These are phyloP conservation scores for Bambusicola thoracicus DNA, from an alignment of 2,113 vertebrate genomes.

Conservation along the genomic window DNA sequence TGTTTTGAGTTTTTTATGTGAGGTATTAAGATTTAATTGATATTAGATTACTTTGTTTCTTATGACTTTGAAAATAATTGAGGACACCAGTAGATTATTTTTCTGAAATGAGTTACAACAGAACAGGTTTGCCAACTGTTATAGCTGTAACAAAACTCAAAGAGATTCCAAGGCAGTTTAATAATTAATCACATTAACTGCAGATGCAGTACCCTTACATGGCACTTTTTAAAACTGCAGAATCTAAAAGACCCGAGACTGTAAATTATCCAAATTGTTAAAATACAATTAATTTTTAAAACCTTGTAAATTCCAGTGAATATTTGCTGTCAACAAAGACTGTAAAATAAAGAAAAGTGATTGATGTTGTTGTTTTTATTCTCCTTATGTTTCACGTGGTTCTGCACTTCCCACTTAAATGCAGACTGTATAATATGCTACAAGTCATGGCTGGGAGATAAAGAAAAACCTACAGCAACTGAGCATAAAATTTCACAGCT, in stretches of 20 bases:
- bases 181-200: conserved; percentile 8
- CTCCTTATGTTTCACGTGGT: background rate
- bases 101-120: background rate
- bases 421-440: background rate
- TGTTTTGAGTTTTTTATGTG: background rate
- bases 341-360: background rate
- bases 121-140: background rate
- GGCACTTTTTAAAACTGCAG: background rate
- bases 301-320: background rate
- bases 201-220: background rate
- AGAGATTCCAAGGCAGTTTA: conserved; percentile 1
- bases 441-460: background rate
- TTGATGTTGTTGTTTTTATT: background rate
- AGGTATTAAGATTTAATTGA: background rate
- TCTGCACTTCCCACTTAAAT: background rate
- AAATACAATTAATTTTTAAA: background rate
- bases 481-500: background rate
- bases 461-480: background rate
- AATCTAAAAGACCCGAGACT: background rate
- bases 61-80: background rate
- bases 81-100: background rate
- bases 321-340: background rate
- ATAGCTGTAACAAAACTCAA: background rate
- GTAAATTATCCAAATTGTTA: background rate
- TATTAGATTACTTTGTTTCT: background rate